Percentiles rank a stretch among this genome's conserved stretches.
Evolutionary conservation across 2,113 vertebrate genomes (phyloP).

Genomic region (Orthochromis malagaraziensis): DNA sequence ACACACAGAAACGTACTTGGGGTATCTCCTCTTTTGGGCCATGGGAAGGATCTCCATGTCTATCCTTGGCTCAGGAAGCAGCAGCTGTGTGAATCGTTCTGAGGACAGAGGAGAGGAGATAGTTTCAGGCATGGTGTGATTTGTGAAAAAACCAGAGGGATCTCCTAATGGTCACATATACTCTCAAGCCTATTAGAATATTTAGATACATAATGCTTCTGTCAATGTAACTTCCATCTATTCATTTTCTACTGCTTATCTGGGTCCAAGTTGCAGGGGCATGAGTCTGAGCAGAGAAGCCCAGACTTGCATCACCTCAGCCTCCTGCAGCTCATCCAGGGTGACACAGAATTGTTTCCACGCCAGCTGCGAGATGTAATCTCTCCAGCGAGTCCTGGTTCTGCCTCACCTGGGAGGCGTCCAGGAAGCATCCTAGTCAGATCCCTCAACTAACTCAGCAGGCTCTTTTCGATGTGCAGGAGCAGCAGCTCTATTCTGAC

Average conservation of each 20-base stretch:
- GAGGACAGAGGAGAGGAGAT: constrained; percentile 29
- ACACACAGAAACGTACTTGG: constrained; percentile 75
- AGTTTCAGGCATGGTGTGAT: not conserved
- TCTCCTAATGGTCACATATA: not conserved
- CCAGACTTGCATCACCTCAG: not conserved
- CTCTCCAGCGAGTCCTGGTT: not conserved
- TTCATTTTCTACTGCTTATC: not conserved
- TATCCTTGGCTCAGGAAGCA: constrained; percentile 74
- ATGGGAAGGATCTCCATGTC: constrained; percentile 85
- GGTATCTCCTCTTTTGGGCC: constrained; percentile 84
- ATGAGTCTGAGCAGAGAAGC: not conserved
- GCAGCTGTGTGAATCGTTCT: constrained; percentile 85
- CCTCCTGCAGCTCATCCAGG: not conserved
- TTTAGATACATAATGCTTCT: not conserved
- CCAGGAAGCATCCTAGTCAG: not conserved
- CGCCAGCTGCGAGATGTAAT: not conserved
- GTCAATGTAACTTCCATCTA: not conserved
- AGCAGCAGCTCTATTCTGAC: not conserved
- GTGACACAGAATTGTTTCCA: not conserved
- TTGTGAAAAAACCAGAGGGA: not conserved
- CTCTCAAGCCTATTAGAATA: not conserved
- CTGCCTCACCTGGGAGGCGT: not conserved
- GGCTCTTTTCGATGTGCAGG: not conserved
- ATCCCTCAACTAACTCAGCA: not conserved
- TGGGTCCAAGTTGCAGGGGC: not conserved